Conservation (phyloP, 2,888 invertebrate genomes). For the Scotopteryx bipunctaria region DNA sequence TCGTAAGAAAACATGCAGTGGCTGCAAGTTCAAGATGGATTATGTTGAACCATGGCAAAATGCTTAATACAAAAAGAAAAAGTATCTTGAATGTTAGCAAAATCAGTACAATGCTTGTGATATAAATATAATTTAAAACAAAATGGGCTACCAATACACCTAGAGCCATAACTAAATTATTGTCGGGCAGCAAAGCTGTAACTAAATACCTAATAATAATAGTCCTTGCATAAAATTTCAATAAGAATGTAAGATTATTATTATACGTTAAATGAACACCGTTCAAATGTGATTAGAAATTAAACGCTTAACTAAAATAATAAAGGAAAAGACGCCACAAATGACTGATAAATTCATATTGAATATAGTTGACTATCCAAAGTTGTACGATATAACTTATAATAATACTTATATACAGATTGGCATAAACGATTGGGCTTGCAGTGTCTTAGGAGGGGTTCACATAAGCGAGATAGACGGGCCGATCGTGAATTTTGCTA, state of each 20-base stretch:
- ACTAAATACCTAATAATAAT: conserved; percentile 55
- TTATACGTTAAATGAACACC: conserved; percentile 46
- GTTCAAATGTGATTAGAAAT: conserved; percentile 59
- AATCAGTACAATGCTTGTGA: conserved; percentile 49
- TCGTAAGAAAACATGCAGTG: too few relatives aligned
- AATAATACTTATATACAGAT: conserved; percentile 51
- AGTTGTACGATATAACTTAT: conserved; percentile 64
- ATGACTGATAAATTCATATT: conserved; percentile 19
- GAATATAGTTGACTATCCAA: conserved; percentile 51
- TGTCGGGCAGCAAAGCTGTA: conserved; percentile 71
- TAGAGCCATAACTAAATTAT: conserved; percentile 64
- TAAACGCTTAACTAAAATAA: conserved; percentile 54
- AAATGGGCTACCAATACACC: conserved; percentile 40
- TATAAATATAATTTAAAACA: conserved; percentile 45
- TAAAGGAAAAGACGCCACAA: conserved; percentile 40
- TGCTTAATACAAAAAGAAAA: conserved; percentile 1
- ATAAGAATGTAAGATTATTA: conserved; percentile 29
- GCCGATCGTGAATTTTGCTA: neutral
- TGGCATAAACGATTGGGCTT: conserved; percentile 13
- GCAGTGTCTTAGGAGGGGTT: neutral
- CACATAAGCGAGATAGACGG: conserved; percentile 3
- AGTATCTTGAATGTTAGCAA: conserved; percentile 36
- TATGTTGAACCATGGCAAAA: neutral
- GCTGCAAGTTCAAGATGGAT: neutral
- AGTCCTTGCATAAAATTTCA: conserved; percentile 61